Conservation (phyloP, 2,113 vertebrate species). For the Poecile atricapillus region DNA sequence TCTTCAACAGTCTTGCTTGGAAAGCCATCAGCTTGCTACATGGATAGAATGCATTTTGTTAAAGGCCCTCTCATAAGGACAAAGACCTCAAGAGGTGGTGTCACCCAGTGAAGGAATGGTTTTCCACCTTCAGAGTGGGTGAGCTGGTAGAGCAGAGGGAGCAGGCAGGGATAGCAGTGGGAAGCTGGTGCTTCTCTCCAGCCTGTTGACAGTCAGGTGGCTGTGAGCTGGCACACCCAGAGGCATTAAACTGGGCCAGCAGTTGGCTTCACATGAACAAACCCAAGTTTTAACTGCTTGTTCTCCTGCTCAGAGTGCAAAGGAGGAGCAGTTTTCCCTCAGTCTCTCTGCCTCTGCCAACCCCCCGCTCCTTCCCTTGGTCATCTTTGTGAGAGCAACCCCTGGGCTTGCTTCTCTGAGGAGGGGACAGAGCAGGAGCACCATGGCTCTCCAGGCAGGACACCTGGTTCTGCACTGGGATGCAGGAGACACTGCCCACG, state of each 20-base stretch:
- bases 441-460: not conserved
- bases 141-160: not conserved
- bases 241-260: conserved; percentile 4
- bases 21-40: not conserved
- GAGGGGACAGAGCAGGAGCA: not conserved
- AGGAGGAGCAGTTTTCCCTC: not conserved
- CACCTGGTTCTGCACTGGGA: not conserved
- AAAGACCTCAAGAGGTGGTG: not conserved
- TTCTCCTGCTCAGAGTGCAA: not conserved
- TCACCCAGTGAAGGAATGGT: not conserved
- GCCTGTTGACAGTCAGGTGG: not conserved
- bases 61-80: not conserved
- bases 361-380: not conserved
- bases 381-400: not conserved
- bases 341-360: not conserved
- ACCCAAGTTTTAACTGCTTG: not conserved
- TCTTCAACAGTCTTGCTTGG: not conserved
- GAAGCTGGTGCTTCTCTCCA: not conserved
- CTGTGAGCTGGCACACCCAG: not conserved
- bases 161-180: not conserved
- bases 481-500: not conserved
- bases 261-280: not conserved
- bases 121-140: not conserved
- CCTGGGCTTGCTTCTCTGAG: not conserved
- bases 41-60: not conserved